phyloP scores from a whole-genome alignment of 2,888 invertebrate species.

The Ctenicera cuprea region DNA sequence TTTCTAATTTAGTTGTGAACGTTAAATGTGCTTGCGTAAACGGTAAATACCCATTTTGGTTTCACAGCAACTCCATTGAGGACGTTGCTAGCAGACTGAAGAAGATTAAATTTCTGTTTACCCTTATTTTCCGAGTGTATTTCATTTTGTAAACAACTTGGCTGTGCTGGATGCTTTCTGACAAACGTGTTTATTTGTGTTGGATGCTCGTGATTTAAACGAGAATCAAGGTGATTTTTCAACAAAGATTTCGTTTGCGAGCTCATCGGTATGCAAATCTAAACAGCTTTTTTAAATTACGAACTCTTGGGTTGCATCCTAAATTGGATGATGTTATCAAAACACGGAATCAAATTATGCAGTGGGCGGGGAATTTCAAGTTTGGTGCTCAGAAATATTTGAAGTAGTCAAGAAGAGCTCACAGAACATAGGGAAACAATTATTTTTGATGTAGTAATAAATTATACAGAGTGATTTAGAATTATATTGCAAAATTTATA shows the following conservation, averaged over 20 bases:
- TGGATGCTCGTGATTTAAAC: not conserved
- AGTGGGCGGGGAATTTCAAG: no score
- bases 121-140: conserved; percentile 24
- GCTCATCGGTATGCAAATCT: not conserved
- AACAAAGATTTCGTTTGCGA: not conserved
- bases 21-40: conserved; percentile 14
- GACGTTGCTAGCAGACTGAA: not conserved
- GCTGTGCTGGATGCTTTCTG: not conserved
- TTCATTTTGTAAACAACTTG: conserved; percentile 24
- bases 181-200: conserved; percentile 19
- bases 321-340: conserved; percentile 2
- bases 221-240: conserved; percentile 5
- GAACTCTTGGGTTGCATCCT: not conserved
- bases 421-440: no score
- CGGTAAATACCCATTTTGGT: conserved; percentile 4
- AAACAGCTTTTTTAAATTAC: not conserved
- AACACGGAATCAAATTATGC: no score
- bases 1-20: not conserved
- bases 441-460: no score
- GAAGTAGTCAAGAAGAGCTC: no score
- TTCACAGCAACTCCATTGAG: not conserved
- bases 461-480: no score
- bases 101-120: conserved; percentile 34
- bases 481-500: no score
- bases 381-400: no score